Conservation (phyloP, 2,113 vertebrate species). For the Oreochromis niloticus region DNA sequence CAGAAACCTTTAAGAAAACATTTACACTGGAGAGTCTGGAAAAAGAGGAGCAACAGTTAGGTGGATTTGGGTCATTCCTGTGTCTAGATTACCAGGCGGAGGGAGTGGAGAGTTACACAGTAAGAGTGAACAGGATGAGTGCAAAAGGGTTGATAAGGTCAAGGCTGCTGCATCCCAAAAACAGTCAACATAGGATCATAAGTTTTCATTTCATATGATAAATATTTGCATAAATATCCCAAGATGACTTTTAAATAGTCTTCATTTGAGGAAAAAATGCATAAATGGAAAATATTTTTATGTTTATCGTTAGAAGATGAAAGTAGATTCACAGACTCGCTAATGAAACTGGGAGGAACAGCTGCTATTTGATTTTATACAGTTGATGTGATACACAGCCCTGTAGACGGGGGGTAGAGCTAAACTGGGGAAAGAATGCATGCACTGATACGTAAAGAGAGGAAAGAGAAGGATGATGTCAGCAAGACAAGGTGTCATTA, state of each 20-base stretch:
- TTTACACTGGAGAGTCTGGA: background rate
- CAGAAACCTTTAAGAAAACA: background rate
- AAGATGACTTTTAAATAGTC: background rate
- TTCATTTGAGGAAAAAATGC: background rate
- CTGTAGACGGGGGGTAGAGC: background rate
- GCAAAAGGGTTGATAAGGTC: constrained; percentile 16
- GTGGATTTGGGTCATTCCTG: background rate
- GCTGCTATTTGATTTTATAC: background rate
- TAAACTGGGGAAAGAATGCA: background rate
- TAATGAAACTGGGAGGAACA: background rate
- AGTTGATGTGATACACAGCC: background rate
- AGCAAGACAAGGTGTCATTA: background rate
- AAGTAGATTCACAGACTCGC: background rate
- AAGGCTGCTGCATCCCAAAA: background rate
- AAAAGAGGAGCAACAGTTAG: background rate
- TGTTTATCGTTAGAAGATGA: background rate
- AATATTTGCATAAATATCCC: background rate
- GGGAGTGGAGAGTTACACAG: constrained; percentile 31
- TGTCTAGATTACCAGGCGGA: constrained; percentile 4
- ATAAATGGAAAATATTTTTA: background rate
- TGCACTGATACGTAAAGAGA: background rate
- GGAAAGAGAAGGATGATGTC: background rate
- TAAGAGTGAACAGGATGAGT: background rate
- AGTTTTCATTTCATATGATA: background rate
- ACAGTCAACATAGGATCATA: background rate